phyloP scores from a whole-genome alignment of 2,113 vertebrate species.

The Paramisgurnus dabryanus region DNA sequence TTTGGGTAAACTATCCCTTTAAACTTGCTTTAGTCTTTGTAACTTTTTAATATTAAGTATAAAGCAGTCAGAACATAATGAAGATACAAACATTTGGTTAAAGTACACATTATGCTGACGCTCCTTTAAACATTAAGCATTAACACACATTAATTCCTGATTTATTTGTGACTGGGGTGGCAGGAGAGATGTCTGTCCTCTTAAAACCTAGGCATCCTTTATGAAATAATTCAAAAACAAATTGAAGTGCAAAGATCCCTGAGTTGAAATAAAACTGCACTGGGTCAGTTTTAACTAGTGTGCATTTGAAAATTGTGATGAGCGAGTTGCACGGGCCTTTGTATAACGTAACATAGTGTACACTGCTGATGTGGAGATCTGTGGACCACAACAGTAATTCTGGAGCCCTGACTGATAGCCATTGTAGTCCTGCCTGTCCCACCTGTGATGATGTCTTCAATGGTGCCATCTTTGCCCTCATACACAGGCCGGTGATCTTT shows the following conservation, averaged over 20 bases:
- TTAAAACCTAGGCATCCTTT: background rate
- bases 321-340: conserved; percentile 55
- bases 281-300: conserved; percentile 29
- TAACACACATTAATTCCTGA: conserved; percentile 18
- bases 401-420: conserved; percentile 46
- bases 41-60: background rate
- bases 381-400: conserved; percentile 72
- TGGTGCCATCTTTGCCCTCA: conserved; percentile 95
- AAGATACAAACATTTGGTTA: too few species aligned
- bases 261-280: conserved; percentile 14
- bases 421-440: conserved; percentile 57
- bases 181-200: background rate
- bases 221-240: background rate
- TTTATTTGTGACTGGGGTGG: conserved; percentile 37
- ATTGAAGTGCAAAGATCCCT: conserved; percentile 19
- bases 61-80: background rate
- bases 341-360: conserved; percentile 74
- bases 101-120: background rate
- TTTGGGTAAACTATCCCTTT: too few species aligned
- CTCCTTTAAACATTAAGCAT: conserved; percentile 20
- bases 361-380: conserved; percentile 69
- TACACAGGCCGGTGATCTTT: conserved; percentile 95
- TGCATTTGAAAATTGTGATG: conserved; percentile 10
- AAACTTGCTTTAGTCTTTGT: background rate
- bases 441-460: conserved; percentile 98